Evolutionary conservation across 30 jellyfish, hydroid and myxozoan genomes (phyloP), one percentile per base, ranked within the genome.

Genomic region (Morbakka virulenta): DNA sequence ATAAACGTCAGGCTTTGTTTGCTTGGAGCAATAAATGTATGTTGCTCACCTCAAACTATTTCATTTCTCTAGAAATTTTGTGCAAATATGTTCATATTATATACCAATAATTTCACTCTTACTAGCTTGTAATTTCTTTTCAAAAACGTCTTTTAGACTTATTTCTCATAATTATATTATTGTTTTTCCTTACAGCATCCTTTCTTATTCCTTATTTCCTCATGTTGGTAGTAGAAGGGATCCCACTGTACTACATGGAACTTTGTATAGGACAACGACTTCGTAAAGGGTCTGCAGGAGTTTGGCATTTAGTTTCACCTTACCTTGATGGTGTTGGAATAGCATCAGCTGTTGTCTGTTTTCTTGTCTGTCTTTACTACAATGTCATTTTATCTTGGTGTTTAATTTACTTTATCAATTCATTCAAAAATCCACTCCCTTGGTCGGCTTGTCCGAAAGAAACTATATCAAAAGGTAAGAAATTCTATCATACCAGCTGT

Each of bases 341-440:
- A 17, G 98, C 98, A 25, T 84, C 96, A 28, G 92, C 88, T 9
- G 76, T 85, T 27, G 95, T 92, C 32, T 92, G 98, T 30, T 69
- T 92, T 61, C 62, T 92, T n/a, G 98, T 92, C 36, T 92, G 98
- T 76, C 61, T 92, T 32, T 92, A 92, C 72, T 92, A 92, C 95
- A 92, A 92, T 64, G 98, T 92, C 65, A 92, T 92, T 32, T 77
- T 92, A 27, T 89, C 98, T n/a, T 92, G 98, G 98, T 92, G 98
- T 74, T 72, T 92, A 83, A 64, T 92, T 47, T 92, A 92, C 79
- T 84, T 92, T 61, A 89, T 86, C 50, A 92, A 81, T 53, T 85
- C 98, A 24, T 92, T 92, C 79, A 85, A 76, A 50, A 62, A 53
- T 24, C 98, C 98, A 22, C 82, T 92, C 65, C 98, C 98, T 2